phyloP scores from a whole-genome alignment of 1,140 invertebrate species.

The Eufriesea mexicana region DNA sequence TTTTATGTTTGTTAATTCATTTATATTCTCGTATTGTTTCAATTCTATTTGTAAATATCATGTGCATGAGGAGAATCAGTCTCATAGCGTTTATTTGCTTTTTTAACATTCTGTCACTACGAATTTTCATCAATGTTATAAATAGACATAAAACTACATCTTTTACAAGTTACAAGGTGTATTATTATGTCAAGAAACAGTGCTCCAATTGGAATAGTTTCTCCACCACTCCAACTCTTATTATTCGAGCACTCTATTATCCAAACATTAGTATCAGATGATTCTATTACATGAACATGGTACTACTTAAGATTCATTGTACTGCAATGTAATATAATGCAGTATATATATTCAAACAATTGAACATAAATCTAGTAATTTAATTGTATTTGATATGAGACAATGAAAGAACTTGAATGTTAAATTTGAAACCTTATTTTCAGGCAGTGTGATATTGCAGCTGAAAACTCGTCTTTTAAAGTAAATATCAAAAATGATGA shows the following conservation, averaged over 20 bases:
- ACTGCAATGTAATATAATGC: neutral
- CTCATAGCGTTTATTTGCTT: neutral
- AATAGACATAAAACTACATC: neutral
- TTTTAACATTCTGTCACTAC: no score
- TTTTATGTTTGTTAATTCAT: neutral
- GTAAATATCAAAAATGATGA: no score
- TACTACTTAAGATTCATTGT: neutral
- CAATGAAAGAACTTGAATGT: neutral
- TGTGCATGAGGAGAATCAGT: neutral
- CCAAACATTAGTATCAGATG: neutral
- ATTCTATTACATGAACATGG: neutral
- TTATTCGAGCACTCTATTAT: neutral
- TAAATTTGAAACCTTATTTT: no score
- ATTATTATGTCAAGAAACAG: constrained; percentile 2
- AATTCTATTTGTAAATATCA: neutral
- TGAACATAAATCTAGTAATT: neutral
- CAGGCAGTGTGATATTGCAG: no score
- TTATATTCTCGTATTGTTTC: neutral
- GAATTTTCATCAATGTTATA: neutral
- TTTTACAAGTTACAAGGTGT: neutral
- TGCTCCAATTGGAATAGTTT: neutral
- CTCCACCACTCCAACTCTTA: no score
- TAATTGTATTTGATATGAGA: neutral
- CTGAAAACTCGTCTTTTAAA: no score
- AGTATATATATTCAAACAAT: neutral